Evolutionary conservation across 1,140 invertebrate species (phyloP).

Genomic region (Plutomurus gul): DNA sequence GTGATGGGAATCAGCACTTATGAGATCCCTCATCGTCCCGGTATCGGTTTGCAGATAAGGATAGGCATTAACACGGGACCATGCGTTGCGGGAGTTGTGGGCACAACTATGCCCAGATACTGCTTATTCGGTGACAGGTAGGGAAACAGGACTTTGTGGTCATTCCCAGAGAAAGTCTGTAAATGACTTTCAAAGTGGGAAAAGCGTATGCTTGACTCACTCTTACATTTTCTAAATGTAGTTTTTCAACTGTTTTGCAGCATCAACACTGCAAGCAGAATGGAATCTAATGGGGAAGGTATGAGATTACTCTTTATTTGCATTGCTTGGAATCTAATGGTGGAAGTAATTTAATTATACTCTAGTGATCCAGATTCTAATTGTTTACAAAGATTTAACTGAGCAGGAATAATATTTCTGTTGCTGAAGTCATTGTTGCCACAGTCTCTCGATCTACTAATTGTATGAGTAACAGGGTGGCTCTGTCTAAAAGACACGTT

Average conservation of each 20-base stretch:
- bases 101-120: conserved; percentile 69
- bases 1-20: conserved; percentile 62
- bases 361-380: no score
- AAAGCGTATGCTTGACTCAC: background rate
- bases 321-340: background rate
- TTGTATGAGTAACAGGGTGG: no score
- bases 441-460: no score
- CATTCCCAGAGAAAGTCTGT: no score
- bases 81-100: conserved; percentile 65
- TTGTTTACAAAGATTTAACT: no score
- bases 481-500: no score
- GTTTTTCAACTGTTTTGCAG: no score
- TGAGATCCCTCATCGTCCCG: conserved; percentile 64
- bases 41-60: conserved; percentile 63
- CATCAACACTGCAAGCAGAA: conserved; percentile 63
- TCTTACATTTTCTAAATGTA: no score
- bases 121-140: conserved; percentile 70
- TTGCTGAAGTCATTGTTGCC: no score
- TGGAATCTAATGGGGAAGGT: conserved; percentile 64
- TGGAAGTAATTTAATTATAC: background rate
- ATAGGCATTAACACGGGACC: conserved; percentile 68
- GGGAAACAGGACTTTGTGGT: no score
- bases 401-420: no score
- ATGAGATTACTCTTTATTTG: no score
- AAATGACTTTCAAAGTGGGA: background rate